phyloP scores from a whole-genome alignment of 1,140 invertebrate genomes.

The Oncopeltus fasciatus region DNA sequence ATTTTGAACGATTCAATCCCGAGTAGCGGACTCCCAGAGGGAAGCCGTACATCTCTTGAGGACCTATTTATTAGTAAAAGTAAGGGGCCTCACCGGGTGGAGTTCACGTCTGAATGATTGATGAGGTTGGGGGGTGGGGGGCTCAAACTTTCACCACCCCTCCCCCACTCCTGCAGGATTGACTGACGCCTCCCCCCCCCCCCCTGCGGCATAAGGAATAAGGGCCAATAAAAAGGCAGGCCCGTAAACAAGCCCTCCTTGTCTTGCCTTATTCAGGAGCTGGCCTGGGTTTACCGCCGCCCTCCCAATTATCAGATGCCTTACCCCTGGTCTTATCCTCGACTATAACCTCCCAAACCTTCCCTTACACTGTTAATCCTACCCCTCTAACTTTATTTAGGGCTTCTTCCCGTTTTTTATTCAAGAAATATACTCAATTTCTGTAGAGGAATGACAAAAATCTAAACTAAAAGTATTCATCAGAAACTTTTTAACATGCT shows the following conservation, averaged over 20 bases:
- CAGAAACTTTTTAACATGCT: too few relatives aligned
- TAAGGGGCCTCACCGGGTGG: not conserved
- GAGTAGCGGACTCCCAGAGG: too few relatives aligned
- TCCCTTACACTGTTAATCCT: too few relatives aligned
- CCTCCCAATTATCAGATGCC: not conserved
- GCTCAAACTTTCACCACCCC: not conserved
- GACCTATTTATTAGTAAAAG: not conserved
- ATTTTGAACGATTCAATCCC: not conserved
- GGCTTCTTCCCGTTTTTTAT: too few relatives aligned
- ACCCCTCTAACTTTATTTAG: too few relatives aligned
- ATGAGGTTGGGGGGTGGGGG: not conserved
- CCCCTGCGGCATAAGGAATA: not conserved
- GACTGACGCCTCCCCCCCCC: not conserved
- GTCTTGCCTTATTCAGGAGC: not conserved
- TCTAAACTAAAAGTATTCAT: too few relatives aligned
- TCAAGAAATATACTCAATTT: too few relatives aligned
- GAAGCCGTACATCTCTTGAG: not conserved
- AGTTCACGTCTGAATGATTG: not conserved
- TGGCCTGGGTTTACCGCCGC: not conserved
- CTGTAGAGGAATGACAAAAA: too few relatives aligned
- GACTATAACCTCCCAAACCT: too few relatives aligned
- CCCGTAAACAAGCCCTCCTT: not conserved
- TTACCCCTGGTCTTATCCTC: too few relatives aligned
- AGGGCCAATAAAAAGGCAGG: not conserved
- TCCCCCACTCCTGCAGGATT: not conserved